phyloP scores from a whole-genome alignment of 2,888 invertebrate genomes.

The Automeris io region DNA sequence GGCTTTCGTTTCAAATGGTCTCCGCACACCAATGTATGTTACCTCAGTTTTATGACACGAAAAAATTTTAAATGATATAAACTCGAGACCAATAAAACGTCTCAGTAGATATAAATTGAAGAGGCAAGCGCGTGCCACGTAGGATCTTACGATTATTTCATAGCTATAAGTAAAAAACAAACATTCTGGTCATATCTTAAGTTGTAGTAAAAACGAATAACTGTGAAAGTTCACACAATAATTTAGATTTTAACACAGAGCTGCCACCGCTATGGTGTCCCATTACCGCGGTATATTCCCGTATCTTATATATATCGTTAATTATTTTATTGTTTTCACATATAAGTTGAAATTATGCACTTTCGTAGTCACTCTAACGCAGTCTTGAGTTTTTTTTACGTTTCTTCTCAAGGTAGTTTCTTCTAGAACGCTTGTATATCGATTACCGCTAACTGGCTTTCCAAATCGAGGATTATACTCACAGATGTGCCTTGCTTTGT shows the following conservation, averaged over 20 bases:
- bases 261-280: conserved; percentile 50
- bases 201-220: conserved; percentile 50
- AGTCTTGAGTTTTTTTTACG: no score
- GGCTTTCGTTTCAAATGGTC: no score
- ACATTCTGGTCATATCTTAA: not conserved
- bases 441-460: no score
- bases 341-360: conserved; percentile 38
- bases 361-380: no score
- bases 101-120: not conserved
- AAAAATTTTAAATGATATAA: no score
- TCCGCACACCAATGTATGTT: no score
- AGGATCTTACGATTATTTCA: conserved; percentile 11
- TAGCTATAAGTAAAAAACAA: conserved; percentile 1
- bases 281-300: conserved; percentile 44
- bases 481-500: no score
- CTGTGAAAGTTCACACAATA: conserved; percentile 76
- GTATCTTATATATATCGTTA: conserved; percentile 50
- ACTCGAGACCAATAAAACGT: no score
- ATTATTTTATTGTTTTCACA: conserved; percentile 60
- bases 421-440: not conserved
- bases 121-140: not conserved
- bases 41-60: no score
- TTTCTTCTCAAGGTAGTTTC: not conserved
- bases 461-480: no score
- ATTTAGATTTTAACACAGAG: conserved; percentile 69